A percentile compares a stretch with the other conserved stretches of the same genome.
phyloP scores from a whole-genome alignment of 2,113 vertebrate species.

The Dissostichus mawsoni region DNA sequence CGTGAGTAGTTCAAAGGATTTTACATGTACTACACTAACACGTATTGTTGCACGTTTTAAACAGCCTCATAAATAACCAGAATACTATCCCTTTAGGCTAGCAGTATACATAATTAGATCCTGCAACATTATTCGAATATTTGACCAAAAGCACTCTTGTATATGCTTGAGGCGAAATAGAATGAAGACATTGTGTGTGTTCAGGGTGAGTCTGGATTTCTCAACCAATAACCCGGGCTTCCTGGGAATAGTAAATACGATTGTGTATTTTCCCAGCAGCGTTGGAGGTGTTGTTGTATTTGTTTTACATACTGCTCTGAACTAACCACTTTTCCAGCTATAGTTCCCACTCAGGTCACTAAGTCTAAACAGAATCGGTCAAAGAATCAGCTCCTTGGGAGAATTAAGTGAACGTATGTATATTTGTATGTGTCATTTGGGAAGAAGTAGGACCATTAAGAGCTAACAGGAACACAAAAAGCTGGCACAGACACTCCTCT shows the following conservation, averaged over 20 bases:
- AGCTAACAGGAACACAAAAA: not conserved
- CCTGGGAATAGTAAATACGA: conserved; percentile 51
- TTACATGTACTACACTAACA: not conserved
- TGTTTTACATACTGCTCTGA: conserved; percentile 3
- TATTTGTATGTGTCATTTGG: not conserved
- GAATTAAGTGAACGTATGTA: not conserved
- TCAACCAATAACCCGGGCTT: conserved; percentile 2
- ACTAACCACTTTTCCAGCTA: conserved; percentile 1
- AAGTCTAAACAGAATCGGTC: not conserved
- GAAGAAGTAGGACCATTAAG: not conserved
- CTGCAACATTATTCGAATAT: not conserved
- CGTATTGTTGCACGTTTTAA: not conserved
- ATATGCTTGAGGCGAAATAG: conserved; percentile 5
- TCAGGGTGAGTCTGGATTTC: conserved; percentile 46
- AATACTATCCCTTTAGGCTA: not conserved
- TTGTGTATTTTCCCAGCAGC: conserved; percentile 24
- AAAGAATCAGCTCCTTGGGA: not conserved
- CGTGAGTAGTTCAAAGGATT: not conserved
- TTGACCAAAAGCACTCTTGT: not conserved
- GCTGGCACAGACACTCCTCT: not conserved
- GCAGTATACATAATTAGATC: not conserved
- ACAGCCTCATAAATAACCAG: not conserved
- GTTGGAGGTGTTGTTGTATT: conserved; percentile 20
- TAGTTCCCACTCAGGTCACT: not conserved
- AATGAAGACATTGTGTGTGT: not conserved